Evolutionary conservation across 2,113 vertebrate genomes (phyloP).

Genomic region (Origma solitaria): DNA sequence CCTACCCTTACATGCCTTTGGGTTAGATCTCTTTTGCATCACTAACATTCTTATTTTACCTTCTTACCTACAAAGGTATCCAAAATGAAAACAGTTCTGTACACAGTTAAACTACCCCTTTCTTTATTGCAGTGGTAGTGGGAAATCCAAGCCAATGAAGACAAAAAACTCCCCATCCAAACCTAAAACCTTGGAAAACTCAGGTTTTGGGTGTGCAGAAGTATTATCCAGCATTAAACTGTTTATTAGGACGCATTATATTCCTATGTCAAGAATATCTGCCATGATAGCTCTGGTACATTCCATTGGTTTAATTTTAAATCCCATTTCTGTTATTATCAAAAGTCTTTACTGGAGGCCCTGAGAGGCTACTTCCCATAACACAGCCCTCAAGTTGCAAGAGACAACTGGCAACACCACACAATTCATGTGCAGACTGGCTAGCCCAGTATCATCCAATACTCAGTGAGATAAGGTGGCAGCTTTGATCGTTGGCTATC

Average conservation of each 20-base stretch:
- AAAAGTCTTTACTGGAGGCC: neutral
- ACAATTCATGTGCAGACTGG: neutral
- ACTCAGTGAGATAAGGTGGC: neutral
- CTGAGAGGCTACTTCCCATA: neutral
- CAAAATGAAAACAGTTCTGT: neutral
- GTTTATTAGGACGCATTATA: neutral
- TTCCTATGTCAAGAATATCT: neutral
- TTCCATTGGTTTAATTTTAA: neutral
- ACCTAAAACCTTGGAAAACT: neutral
- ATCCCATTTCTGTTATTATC: neutral
- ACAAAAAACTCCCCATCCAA: neutral
- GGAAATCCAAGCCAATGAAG: neutral
- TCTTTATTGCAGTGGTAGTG: neutral
- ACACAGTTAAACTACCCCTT: neutral
- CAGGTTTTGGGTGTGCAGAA: neutral
- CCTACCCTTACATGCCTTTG: neutral
- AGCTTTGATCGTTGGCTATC: constrained; percentile 36
- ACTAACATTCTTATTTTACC: neutral
- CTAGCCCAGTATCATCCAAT: neutral
- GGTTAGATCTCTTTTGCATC: neutral
- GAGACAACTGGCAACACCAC: neutral
- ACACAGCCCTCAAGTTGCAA: neutral
- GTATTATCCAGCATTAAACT: neutral
- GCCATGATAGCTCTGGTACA: neutral
- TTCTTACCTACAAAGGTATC: neutral